These are phyloP conservation scores for Glyptemys insculpta DNA, from an alignment of 2,797 vertebrate genomes.

Conservation along the genomic window DNA sequence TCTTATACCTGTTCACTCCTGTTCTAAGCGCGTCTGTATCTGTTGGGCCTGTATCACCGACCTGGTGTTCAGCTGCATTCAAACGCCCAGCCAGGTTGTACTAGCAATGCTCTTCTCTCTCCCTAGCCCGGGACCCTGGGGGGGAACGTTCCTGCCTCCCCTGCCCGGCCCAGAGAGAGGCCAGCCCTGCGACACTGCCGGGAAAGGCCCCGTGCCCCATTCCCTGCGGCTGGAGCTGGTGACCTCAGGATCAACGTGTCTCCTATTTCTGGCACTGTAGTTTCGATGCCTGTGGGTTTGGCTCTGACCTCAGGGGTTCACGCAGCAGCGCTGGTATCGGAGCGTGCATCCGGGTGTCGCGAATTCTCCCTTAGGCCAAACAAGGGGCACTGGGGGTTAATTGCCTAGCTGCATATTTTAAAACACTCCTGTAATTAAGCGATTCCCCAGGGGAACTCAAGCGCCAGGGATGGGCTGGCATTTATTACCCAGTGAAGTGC, in stretches of 20 bases:
- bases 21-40: accelerated
- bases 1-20: not conserved
- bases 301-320: not conserved
- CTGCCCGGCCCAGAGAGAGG: too few species aligned
- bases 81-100: not conserved
- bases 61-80: not conserved
- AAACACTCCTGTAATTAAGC: not conserved
- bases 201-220: not conserved
- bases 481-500: not conserved
- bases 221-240: not conserved
- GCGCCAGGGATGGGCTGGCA: not conserved
- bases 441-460: not conserved
- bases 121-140: not conserved
- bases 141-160: too few species aligned
- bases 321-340: not conserved
- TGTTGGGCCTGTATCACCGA: not conserved
- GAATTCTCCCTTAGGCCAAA: not conserved
- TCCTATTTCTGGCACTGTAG: not conserved
- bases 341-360: not conserved
- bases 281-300: not conserved
- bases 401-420: not conserved
- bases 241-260: not conserved
- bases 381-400: not conserved
- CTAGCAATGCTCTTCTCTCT: not conserved
- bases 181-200: too few species aligned